Conservation (phyloP, 2,888 invertebrate genomes). For the Leptopilina myrica region DNA sequence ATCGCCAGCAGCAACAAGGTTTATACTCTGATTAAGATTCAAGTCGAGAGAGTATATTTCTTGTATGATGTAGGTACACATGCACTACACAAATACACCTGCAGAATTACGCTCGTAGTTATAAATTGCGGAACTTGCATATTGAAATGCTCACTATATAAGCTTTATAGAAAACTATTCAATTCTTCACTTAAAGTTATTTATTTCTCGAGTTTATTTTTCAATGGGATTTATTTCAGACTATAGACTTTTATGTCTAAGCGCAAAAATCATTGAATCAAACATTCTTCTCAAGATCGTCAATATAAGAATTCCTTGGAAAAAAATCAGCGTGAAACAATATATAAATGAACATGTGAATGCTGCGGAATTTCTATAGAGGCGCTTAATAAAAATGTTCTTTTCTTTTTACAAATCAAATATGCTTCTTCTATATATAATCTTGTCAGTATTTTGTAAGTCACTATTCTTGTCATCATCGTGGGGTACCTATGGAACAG, state of each 20-base stretch:
- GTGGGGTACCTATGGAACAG: too few relatives aligned
- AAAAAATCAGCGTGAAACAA: neutral
- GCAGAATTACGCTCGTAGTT: constrained; percentile 21
- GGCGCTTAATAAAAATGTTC: neutral
- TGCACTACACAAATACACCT: constrained; percentile 22
- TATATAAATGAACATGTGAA: neutral
- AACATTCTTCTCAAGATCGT: neutral
- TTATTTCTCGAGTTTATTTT: constrained; percentile 8
- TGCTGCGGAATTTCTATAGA: neutral
- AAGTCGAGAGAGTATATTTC: constrained; percentile 44
- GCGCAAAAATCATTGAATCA: neutral
- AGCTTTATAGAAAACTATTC: constrained; percentile 1
- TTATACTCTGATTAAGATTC: constrained; percentile 45
- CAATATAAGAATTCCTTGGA: neutral
- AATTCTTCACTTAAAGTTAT: constrained; percentile 7
- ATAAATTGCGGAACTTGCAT: constrained; percentile 37
- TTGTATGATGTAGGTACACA: constrained; percentile 20
- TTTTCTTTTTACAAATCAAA: too few relatives aligned
- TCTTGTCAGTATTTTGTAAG: too few relatives aligned
- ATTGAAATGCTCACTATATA: constrained; percentile 14
- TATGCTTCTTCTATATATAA: too few relatives aligned
- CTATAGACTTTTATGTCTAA: neutral
- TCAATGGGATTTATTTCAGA: constrained; percentile 4
- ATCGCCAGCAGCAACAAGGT: constrained; percentile 40
- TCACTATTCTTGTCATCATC: too few relatives aligned